Percentiles rank a stretch among this genome's conserved stretches.
These are phyloP conservation scores for Drosophila baimaii DNA, from an alignment of 1,140 invertebrate genomes.

Conservation along the genomic window DNA sequence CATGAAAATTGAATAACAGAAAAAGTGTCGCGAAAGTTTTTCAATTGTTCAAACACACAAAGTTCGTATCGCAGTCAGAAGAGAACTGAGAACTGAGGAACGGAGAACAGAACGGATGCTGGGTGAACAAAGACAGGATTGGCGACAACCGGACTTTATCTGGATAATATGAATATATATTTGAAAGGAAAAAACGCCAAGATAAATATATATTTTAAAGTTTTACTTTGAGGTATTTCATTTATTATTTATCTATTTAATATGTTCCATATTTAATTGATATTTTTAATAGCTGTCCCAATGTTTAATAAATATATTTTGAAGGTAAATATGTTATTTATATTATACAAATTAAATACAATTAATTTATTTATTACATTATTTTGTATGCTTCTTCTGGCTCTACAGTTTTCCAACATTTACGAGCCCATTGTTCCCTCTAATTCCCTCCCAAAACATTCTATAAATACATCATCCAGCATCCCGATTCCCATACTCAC, in stretches of 20 bases:
- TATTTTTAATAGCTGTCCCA: too few species aligned
- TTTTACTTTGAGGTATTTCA: neutral
- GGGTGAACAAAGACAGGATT: conserved; percentile 34
- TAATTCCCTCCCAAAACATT: neutral
- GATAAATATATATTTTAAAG: too few species aligned
- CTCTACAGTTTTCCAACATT: neutral
- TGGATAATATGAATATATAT: conserved; percentile 5
- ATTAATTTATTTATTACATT: too few species aligned
- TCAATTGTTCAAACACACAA: conserved; percentile 72
- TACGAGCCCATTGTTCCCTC: neutral
- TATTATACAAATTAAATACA: too few species aligned
- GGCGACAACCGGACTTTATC: conserved; percentile 7
- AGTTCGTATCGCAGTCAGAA: conserved; percentile 39
- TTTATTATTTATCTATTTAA: too few species aligned
- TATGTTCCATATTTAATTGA: too few species aligned
- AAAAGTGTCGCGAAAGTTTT: conserved; percentile 79
- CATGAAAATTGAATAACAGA: conserved; percentile 75
- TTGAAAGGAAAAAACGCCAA: neutral
- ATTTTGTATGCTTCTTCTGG: neutral
- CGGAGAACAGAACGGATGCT: conserved; percentile 6
- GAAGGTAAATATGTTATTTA: too few species aligned
- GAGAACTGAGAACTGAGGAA: conserved; percentile 1
- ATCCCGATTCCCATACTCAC: conserved; percentile 81
- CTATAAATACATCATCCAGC: conserved; percentile 19
- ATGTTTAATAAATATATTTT: too few species aligned